These are phyloP conservation scores for Penelope pileata DNA, from an alignment of 2,113 vertebrate genomes.

Conservation along the genomic window DNA sequence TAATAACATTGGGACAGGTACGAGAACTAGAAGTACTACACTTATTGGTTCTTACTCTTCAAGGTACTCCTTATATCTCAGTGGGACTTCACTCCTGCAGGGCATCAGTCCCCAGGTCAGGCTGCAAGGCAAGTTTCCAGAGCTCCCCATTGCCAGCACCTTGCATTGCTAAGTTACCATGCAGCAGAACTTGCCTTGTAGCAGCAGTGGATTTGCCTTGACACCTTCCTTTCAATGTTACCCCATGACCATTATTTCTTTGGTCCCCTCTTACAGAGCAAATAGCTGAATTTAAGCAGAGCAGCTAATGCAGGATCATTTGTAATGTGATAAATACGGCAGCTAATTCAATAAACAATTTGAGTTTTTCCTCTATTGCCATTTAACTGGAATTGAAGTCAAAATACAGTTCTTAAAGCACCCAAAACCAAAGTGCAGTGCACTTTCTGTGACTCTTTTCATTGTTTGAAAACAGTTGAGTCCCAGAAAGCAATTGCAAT, in stretches of 20 bases:
- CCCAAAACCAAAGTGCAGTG: background rate
- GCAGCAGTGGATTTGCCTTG: background rate
- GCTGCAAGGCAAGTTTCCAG: background rate
- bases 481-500: background rate
- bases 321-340: background rate
- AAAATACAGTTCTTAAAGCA: conserved; percentile 14
- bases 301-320: background rate
- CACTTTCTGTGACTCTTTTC: background rate
- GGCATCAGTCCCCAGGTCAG: background rate
- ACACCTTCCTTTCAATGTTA: background rate
- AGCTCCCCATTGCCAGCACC: background rate
- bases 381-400: background rate
- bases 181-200: too few species aligned
- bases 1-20: background rate
- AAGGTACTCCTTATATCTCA: background rate
- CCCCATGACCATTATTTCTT: background rate
- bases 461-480: background rate
- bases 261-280: background rate
- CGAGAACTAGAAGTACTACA: background rate
- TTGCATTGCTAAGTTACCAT: background rate
- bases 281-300: background rate
- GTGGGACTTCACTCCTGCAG: background rate
- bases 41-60: background rate
- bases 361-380: background rate
- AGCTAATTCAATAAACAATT: conserved; percentile 13